Percentiles rank a stretch among this genome's conserved stretches.
phyloP scores from a whole-genome alignment of 2,888 invertebrate species.

The Himalopsyche japonica region DNA sequence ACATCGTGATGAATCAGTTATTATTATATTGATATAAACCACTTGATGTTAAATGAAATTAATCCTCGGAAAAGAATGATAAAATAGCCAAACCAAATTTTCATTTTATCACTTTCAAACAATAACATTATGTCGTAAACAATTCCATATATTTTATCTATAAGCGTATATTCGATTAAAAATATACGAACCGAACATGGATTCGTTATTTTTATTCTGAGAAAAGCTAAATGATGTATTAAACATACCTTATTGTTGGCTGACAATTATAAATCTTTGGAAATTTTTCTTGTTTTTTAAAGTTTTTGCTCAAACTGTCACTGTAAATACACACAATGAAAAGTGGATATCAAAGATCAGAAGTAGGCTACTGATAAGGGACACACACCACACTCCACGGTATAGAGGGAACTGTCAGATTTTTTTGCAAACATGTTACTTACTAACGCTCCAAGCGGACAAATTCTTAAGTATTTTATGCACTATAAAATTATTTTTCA shows the following conservation, averaged over 20 bases:
- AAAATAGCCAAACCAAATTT: neutral
- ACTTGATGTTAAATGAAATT: neutral
- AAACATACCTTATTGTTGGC: neutral
- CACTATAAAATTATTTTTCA: too few species aligned
- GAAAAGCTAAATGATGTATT: neutral
- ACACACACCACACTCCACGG: neutral
- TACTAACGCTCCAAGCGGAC: neutral
- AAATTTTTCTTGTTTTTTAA: neutral
- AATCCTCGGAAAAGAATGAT: neutral
- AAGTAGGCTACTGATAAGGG: neutral
- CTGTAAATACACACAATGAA: neutral
- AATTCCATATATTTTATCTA: neutral
- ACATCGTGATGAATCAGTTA: too few species aligned
- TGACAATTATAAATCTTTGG: neutral
- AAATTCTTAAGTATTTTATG: too few species aligned
- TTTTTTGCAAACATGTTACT: neutral
- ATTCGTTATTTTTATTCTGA: neutral
- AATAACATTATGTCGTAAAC: neutral
- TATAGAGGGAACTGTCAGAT: neutral
- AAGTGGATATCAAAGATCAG: neutral
- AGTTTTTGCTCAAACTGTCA: neutral
- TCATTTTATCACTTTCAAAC: neutral
- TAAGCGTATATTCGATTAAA: neutral
- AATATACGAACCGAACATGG: neutral
- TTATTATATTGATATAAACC: too few species aligned